Percentiles rank a stretch among this genome's conserved stretches.
These are phyloP conservation scores for Erpetoichthys calabaricus DNA, from an alignment of 2,797 vertebrate species.

Conservation along the genomic window DNA sequence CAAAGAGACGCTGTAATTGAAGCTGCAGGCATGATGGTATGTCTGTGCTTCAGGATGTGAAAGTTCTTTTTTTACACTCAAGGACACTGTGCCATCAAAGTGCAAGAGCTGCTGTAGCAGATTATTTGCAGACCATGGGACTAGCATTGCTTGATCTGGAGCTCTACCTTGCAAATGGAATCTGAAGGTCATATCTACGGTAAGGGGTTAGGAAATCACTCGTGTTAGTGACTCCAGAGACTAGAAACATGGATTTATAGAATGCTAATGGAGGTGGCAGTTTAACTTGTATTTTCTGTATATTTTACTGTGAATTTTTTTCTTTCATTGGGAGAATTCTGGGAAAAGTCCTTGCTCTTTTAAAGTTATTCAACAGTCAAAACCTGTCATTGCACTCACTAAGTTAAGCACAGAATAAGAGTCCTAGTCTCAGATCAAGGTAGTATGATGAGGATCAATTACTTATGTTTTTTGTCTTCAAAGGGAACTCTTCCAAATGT, in stretches of 20 bases:
- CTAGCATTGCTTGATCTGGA: not conserved
- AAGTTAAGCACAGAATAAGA: no score
- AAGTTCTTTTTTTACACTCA: not conserved
- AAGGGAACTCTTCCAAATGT: no score
- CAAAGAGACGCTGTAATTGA: not conserved
- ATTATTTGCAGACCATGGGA: not conserved
- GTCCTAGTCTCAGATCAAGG: no score
- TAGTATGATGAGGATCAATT: no score
- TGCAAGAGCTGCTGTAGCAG: not conserved
- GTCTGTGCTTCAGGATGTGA: not conserved
- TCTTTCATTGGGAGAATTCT: no score
- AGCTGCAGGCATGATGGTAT: not conserved
- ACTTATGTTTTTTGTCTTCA: no score
- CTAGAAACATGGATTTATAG: not conserved
- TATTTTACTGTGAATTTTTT: no score
- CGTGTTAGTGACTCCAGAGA: not conserved
- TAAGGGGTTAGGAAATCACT: not conserved
- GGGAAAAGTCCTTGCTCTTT: no score
- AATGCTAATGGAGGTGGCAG: no score
- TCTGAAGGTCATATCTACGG: conserved; percentile 2
- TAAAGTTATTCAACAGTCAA: no score
- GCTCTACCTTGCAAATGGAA: conserved; percentile 1
- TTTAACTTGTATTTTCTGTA: no score
- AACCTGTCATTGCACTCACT: no score
- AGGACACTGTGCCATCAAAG: not conserved